Percentiles rank a stretch among this genome's conserved stretches.
Conservation (phyloP, 2,888 invertebrate species). For the Agriopis marginaria region DNA sequence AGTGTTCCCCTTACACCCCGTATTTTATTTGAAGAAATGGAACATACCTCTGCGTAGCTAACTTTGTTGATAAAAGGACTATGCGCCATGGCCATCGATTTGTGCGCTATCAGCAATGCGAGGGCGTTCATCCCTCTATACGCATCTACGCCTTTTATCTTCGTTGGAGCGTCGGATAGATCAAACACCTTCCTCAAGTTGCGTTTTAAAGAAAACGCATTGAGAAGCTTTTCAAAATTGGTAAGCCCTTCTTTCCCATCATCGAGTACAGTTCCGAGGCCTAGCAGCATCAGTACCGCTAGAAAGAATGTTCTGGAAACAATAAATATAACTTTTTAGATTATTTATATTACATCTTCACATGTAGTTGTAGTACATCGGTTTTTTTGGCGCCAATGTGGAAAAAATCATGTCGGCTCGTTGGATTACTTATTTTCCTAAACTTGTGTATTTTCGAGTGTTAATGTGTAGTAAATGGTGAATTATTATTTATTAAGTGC, state of each 20-base stretch:
- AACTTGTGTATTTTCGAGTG: too few species aligned
- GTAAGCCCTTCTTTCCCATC: constrained; percentile 76
- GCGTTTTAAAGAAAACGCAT: constrained; percentile 82
- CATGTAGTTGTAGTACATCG: not conserved
- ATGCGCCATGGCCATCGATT: constrained; percentile 87
- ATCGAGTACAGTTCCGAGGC: constrained; percentile 76
- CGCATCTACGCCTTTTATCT: constrained; percentile 83
- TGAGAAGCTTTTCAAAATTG: constrained; percentile 80
- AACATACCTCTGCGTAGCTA: constrained; percentile 79
- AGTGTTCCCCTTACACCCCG: too few species aligned
- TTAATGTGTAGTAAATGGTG: too few species aligned
- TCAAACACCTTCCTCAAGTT: constrained; percentile 79
- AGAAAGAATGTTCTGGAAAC: constrained; percentile 79
- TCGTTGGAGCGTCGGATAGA: constrained; percentile 68
- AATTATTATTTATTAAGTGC: too few species aligned
- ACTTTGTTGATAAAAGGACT: constrained; percentile 86
- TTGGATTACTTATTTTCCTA: too few species aligned
- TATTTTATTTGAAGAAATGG: not conserved
- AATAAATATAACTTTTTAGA: constrained; percentile 3
- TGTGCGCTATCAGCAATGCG: constrained; percentile 84
- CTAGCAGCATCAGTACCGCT: constrained; percentile 69
- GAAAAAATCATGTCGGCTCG: too few species aligned
- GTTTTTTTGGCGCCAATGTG: too few species aligned
- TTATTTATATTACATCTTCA: not conserved
- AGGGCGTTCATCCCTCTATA: constrained; percentile 84